phyloP scores from a whole-genome alignment of 2,113 vertebrate species.

The Diglossa brunneiventris region DNA sequence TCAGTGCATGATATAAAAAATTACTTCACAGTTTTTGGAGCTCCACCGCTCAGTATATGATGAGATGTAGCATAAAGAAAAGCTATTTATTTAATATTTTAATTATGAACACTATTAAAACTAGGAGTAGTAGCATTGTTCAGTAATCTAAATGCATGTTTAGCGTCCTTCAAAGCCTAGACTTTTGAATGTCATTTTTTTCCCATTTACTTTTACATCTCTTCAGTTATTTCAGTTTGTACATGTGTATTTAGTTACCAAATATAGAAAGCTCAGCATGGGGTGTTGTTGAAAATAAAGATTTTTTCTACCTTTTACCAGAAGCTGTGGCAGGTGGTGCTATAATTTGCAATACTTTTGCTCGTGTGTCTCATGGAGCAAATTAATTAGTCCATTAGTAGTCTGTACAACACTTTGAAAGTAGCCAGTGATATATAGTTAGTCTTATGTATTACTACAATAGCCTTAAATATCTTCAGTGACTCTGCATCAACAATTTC shows the following conservation, averaged over 20 bases:
- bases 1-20: background rate
- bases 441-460: background rate
- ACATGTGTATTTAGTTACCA: background rate
- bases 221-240: background rate
- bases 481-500: constrained; percentile 13
- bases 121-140: background rate
- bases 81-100: background rate
- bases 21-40: background rate
- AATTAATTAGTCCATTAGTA: constrained; percentile 52
- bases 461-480: constrained; percentile 24
- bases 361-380: background rate
- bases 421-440: constrained; percentile 15
- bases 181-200: background rate
- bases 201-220: background rate
- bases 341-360: background rate
- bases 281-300: background rate
- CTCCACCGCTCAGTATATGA: background rate
- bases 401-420: constrained; percentile 24
- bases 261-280: background rate
- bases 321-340: background rate
- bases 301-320: background rate
- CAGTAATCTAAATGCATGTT: background rate
- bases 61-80: background rate
- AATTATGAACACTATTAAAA: background rate
- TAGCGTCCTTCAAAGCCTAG: background rate